Base-by-base conservation (phyloP, 2,888 invertebrate species). In the Tricholauxania praeusta region DNA sequence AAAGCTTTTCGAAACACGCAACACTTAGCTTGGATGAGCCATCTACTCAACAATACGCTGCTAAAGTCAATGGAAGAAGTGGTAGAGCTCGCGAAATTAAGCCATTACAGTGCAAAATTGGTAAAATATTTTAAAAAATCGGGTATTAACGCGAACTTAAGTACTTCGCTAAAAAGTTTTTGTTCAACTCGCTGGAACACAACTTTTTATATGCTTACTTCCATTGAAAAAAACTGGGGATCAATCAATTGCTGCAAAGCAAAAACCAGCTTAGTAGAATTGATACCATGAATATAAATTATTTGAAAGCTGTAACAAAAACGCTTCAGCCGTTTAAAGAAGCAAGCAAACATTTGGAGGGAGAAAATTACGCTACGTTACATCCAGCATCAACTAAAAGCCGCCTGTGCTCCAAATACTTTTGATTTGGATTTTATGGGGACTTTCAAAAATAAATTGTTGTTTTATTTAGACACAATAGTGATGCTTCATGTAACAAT, bases 61-160 rank as follows among this genome's bases (percentile, higher is more conserved):
- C 59, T 66, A 59, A 66, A 65, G 51, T 47, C 67, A 15, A 65
- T 71, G n/a, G 47, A 63, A n/a, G 68, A 72, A 64, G 68, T 15
- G n/a, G 17, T 12, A 12, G 75, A 68, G 47, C 32, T 76, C 32
- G 57, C 10, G 15, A 59, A 74, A 19, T 47, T 77, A 7, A 69
- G 59, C 17, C n/a, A 70, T 15, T 14, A 17, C 12, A 57, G 72
- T 22, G 55, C 22, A 28, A 73, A 74, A 52, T 48, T 78, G 8
- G 70, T 76, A 6, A 75, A 57, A 52, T 72, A 74, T 72, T 71
- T 77, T 14, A n/a, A 74, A 69, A 74, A 73, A 39, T 62, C 59
- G 6, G 66, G 67, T 12, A 22, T 71, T 17, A 74, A 64, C 32
- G 57, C 51, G 48, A 12, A 60, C 22, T 32, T 69, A 10, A 28